A percentile compares a stretch with the other conserved stretches of the same genome.
These are phyloP conservation scores for Burhinus oedicnemus DNA, from an alignment of 2,113 vertebrate genomes.

Conservation along the genomic window DNA sequence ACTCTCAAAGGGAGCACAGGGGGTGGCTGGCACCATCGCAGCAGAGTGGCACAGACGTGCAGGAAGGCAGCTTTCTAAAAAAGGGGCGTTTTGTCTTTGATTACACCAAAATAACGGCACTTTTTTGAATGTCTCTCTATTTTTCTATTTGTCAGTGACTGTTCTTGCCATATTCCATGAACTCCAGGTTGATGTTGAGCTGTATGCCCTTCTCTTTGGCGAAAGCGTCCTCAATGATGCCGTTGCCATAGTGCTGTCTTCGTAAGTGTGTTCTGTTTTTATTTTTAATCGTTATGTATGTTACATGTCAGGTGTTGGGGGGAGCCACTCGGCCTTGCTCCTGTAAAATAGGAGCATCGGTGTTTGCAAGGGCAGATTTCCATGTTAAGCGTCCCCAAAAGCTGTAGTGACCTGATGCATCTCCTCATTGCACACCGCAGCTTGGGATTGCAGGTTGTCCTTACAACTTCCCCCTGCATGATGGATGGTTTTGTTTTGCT, in stretches of 20 bases:
- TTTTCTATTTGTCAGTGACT: slow-evolving; percentile 85
- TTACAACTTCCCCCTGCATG: not conserved
- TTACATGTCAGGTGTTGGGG: not conserved
- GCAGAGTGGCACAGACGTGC: not conserved
- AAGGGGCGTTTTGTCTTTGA: not conserved
- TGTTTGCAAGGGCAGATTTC: not conserved
- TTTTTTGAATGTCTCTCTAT: slow-evolving; percentile 49
- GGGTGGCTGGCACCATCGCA: not conserved
- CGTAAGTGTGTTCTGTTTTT: slow-evolving; percentile 84
- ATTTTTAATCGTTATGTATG: slow-evolving; percentile 11
- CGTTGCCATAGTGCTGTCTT: slow-evolving; percentile 94
- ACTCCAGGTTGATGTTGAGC: slow-evolving; percentile 95
- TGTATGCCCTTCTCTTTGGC: slow-evolving; percentile 96
- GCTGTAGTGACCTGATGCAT: not conserved
- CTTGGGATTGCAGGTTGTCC: not conserved
- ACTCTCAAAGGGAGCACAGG: not conserved
- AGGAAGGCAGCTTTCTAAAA: slow-evolving; percentile 1
- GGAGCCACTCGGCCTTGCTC: not conserved
- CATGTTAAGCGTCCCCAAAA: not conserved
- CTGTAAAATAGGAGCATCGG: not conserved
- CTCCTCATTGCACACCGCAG: not conserved
- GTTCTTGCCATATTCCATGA: slow-evolving; percentile 98
- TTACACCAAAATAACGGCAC: not conserved
- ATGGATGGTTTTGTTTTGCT: not conserved
- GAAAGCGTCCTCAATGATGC: slow-evolving; percentile 98